Base-by-base conservation (phyloP, 2,113 vertebrate genomes). In the Hyaena hyaena region DNA sequence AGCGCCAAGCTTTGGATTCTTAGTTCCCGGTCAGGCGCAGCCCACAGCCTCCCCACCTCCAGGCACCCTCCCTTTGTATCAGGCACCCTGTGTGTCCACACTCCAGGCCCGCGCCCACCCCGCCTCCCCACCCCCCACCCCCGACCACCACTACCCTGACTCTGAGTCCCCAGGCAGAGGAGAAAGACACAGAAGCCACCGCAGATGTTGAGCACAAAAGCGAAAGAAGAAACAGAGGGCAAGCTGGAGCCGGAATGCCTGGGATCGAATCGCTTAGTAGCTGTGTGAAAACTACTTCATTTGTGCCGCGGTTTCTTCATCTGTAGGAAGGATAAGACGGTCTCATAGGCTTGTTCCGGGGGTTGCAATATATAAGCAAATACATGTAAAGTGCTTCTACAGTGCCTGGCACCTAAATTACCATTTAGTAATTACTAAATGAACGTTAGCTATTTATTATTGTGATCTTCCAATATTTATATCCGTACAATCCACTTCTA, bases 171-270 rank as follows among this genome's bases (percentile, higher is more conserved):
- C 10, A 92, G 45, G 45, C 5, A 12, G 68, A 74, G 33, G 28
- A 85, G n/a, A 86, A 5, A 81, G 45, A 66, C 63, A 28, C 0
- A 66, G 86, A 89, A n/a, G 61, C 15, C 31, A 33, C 28, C 10
- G 65, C 73, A 33, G 74, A 86, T n/a, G n/a, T 76, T 81, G 12
- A 58, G 79, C 68, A 87, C 68, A 71, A 94, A 88, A 96, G 45
- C 66, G 48, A 77, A 90, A 80, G 14, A 55, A 74, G 31, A 26
- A 16, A 28, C 43, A 35, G 33, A 45, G 7, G 14, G 10, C 16
- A 1, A 21, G 14, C 65, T 23, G 31, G n/a, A 53, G 73, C 26
- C 31, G 8, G 43, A 65, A 19, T 0, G 45, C 61, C 74, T 14
- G 43, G 8, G 31, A 68, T 1, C 6, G 43, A 80, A 10, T 4